Conservation (phyloP, 1,140 invertebrate species). For the Aphaenogaster rudis region DNA sequence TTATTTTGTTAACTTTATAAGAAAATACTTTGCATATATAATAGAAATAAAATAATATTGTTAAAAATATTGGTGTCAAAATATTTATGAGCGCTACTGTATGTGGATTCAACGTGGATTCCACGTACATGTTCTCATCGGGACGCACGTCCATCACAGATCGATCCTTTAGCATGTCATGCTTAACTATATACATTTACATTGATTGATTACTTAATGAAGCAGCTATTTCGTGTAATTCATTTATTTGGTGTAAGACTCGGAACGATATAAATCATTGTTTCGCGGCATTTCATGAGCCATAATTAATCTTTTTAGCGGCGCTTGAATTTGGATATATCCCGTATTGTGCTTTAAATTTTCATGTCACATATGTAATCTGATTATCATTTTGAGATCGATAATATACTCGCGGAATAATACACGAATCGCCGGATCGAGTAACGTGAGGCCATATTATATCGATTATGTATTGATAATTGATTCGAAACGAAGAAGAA, state of each 20-base stretch:
- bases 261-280: not conserved
- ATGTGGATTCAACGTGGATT: no score
- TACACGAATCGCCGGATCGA: not conserved
- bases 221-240: not conserved
- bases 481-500: not conserved
- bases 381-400: not conserved
- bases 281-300: not conserved
- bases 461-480: not conserved
- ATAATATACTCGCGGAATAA: not conserved
- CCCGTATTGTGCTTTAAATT: not conserved
- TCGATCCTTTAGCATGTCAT: no score
- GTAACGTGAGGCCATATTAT: not conserved
- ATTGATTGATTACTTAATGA: not conserved
- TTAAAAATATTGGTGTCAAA: no score
- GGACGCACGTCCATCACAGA: no score
- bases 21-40: no score
- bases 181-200: no score
- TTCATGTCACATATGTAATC: not conserved
- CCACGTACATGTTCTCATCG: no score
- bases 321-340: not conserved
- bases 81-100: no score
- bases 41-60: no score
- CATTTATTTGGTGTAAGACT: not conserved
- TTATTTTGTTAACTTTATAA: no score
- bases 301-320: not conserved